Base-by-base conservation (phyloP, 2,888 invertebrate species). In the Orchesellides sinensis region DNA sequence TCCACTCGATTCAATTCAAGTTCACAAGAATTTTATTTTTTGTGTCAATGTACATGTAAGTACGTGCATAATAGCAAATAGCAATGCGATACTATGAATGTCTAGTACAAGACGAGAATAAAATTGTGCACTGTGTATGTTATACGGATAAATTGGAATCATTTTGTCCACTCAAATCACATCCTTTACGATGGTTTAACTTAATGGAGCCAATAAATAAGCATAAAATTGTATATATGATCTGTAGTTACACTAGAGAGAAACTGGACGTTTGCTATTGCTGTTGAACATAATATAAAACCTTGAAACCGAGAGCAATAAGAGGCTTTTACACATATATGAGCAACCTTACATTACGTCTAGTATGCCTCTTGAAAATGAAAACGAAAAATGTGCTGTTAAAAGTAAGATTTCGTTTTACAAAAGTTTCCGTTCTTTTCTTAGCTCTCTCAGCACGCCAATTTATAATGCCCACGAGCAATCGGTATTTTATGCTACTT, bases 81-180 rank as follows among this genome's bases (percentile, higher is more conserved):
- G n/a, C n/a, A n/a, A n/a, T n/a, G n/a, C n/a, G n/a, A n/a, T n/a
- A n/a, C n/a, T n/a, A n/a, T n/a, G n/a, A n/a, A n/a, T n/a, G n/a
- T n/a, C n/a, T n/a, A n/a, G n/a, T n/a, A n/a, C n/a, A n/a, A n/a
- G n/a, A n/a, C n/a, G n/a, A n/a, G n/a, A n/a, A n/a, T n/a, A n/a
- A n/a, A n/a, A 40, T 40, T 14, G 40, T 40, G 10, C 10, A 32
- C 32, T 32, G n/a, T 32, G 10, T 32, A 32, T 32, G 32, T 32
- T 8, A 8, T 29, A 35, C 12, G 49, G 77, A 77, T 68, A 77
- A 77, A 77, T 77, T 77, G 77, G 47, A 77, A 66, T 68, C 77
- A 77, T 77, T 68, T 68, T 68, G 77, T 68, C 77, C 77, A 68
- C 77, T 68, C 77, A 77, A 77, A 77, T 77, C 68, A 77, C 77